phyloP scores from a whole-genome alignment of 1,140 invertebrate species.

The Cepaea nemoralis region DNA sequence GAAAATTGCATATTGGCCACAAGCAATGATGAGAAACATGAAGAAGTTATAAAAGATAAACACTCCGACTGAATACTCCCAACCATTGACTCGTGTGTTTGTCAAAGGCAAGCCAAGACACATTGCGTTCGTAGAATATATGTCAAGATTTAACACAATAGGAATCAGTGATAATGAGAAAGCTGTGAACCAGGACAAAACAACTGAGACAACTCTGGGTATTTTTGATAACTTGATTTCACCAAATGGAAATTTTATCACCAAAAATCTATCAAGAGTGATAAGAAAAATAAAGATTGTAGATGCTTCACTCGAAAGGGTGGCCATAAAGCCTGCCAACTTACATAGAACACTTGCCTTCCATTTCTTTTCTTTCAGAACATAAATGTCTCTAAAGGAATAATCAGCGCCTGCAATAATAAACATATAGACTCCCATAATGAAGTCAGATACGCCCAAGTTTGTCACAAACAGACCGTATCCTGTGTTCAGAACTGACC shows the following conservation, averaged over 20 bases:
- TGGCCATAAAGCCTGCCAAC: conserved; percentile 54
- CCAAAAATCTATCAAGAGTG: conserved; percentile 56
- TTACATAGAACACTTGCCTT: conserved; percentile 52
- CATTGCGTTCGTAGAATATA: conserved; percentile 33
- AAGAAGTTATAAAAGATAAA: conserved; percentile 4
- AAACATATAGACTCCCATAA: conserved; percentile 64
- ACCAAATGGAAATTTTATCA: conserved; percentile 54
- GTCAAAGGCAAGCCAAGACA: conserved; percentile 28
- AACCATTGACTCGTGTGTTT: not conserved
- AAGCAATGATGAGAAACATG: conserved; percentile 33
- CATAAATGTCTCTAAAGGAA: conserved; percentile 53
- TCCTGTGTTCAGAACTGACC: not conserved
- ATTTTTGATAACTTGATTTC: not conserved
- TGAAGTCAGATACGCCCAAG: conserved; percentile 57
- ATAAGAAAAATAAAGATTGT: conserved; percentile 56
- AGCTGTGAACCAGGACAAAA: no score
- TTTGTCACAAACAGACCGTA: conserved; percentile 53
- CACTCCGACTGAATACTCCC: not conserved
- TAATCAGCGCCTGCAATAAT: conserved; percentile 58
- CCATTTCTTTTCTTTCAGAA: conserved; percentile 53
- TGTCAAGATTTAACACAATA: conserved; percentile 70
- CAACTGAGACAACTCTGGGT: no score
- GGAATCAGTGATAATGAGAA: no score
- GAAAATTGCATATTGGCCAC: conserved; percentile 51
- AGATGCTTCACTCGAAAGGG: conserved; percentile 56